Evolutionary conservation across 2,888 invertebrate species (phyloP), one percentile per base, ranked within the genome.

Genomic region (Coremacera marginata): DNA sequence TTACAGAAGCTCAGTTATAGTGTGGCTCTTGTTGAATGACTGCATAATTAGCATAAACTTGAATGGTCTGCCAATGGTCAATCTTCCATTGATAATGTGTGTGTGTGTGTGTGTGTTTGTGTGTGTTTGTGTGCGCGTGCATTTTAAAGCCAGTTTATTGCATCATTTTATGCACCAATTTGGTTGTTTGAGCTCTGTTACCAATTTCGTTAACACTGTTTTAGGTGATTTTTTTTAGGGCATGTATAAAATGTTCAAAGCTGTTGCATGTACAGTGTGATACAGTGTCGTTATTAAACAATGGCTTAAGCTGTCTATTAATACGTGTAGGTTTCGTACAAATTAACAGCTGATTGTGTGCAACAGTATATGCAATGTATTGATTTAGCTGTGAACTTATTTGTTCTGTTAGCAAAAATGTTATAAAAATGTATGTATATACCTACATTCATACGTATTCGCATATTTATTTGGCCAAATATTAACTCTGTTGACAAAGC

Each of bases 211-310:
- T 19, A 37, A 65, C n/a, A 65, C 63, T 3, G 31, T 37, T n/a
- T 65, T 19, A 19, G 16, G 19, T 52, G 31, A 11, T 65, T 65
- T n/a, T 34, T 70, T 71, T 70, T 76, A 34, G 52, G 49, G 25
- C 51, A 14, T 16, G 25, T 25, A 51, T 68, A 25, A 16, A 44
- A 49, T 19, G 80, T 82, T 82, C 83, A 82, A 81, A 80, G 78
- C 75, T 78, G 81, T 82, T 85, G 86, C 86, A 85, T 84, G 82
- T 82, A 84, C 85, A 85, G 81, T 85, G 86, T 84, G 83, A 84
- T 86, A 86, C 86, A 86, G 19, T 31, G 34, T 7, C 22, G 34
- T 60, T 27, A 22, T 22, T 27, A 22, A 22, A 60, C 57, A 60
- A 60, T 60, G 14, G 14, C n/a, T 22, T 19, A 9, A n/a, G 5